Percentiles rank a stretch among this genome's conserved stretches.
These are phyloP conservation scores for Nesogale talazaci DNA, from an alignment of 2,113 vertebrate genomes.

Conservation along the genomic window DNA sequence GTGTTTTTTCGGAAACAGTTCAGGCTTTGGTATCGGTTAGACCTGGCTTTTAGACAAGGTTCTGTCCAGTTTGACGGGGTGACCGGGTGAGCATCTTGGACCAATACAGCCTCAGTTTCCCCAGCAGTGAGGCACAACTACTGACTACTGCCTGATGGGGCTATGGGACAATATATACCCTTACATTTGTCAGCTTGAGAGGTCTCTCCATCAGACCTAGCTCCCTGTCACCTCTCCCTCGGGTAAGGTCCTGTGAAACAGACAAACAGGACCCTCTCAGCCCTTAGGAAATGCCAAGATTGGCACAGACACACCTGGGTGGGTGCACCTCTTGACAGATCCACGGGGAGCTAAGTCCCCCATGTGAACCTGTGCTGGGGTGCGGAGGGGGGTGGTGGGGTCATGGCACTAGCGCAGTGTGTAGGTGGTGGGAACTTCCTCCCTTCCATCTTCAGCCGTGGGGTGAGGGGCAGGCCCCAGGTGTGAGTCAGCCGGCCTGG, in stretches of 20 bases:
- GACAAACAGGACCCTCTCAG: too few relatives aligned
- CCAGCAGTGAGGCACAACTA: fast-evolving
- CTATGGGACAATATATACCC: fast-evolving
- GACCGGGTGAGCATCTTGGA: not conserved
- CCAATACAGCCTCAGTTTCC: not conserved
- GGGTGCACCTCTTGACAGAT: too few relatives aligned
- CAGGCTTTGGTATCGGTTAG: not conserved
- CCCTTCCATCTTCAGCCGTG: not conserved
- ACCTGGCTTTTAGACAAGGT: not conserved
- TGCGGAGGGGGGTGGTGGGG: not conserved
- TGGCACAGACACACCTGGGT: not conserved
- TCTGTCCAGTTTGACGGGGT: not conserved
- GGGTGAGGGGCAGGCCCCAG: not conserved
- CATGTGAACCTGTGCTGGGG: too few relatives aligned
- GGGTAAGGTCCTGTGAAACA: not conserved
- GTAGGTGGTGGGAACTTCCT: slow-evolving; percentile 32
- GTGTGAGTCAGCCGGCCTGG: not conserved
- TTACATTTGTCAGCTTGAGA: fast-evolving
- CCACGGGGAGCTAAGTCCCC: fast-evolving
- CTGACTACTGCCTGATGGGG: not conserved
- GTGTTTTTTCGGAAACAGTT: fast-evolving
- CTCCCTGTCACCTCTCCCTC: not conserved
- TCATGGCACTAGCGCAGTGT: not conserved
- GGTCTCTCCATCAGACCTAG: fast-evolving
- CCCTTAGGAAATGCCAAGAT: not conserved